Base-by-base conservation (phyloP, 1,140 invertebrate species). In the Sarcophaga bullata region DNA sequence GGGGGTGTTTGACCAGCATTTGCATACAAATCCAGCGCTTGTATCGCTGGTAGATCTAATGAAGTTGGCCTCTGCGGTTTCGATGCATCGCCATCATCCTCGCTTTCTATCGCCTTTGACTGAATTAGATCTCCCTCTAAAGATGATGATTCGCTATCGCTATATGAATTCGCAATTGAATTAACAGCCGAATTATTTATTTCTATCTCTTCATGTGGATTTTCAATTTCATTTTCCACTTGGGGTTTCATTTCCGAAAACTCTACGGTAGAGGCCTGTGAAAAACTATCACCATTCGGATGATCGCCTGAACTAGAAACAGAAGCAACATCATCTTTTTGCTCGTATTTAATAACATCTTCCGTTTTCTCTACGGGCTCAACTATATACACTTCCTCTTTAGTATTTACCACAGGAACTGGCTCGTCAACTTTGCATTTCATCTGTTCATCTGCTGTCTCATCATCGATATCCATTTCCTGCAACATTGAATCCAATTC, bases 401-500 rank as follows among this genome's bases (percentile, higher is more conserved):
- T 13, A 78, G 13, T 0, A 50, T 48, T 78, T 78, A 49, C 25
- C 3, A 48, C 13, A 46, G 48, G 17, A 19, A 19, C 62, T 11
- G n/a, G 6, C 68, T 47, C 75, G 6, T 48, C 54, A 49, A 46
- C 8, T 8, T 81, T 48, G 8, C 25, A 6, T 8, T 48, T 17
- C 15, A 54, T 62, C 75, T 84, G 80, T 52, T 58, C 81, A 13
- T 83, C 84, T n/a, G 83, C 86, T 11, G 83, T 85, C 37, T 87
- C 87, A 72, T 85, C 86, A 58, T 89, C 88, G 11, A 85, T 87
- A 50, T 90, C 88, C 54, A 90, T 87, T 76, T 90, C 89, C 62
- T 90, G 89, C 82, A 90, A 83, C 86, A 90, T 89, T 81, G 88
- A 89, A 84, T 90, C 89, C 75, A 90, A 81, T 54, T 90, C 89